Percentiles rank a stretch among this genome's conserved stretches.
phyloP scores from a whole-genome alignment of 1,140 invertebrate species.

The Leptonema lineaticorne region DNA sequence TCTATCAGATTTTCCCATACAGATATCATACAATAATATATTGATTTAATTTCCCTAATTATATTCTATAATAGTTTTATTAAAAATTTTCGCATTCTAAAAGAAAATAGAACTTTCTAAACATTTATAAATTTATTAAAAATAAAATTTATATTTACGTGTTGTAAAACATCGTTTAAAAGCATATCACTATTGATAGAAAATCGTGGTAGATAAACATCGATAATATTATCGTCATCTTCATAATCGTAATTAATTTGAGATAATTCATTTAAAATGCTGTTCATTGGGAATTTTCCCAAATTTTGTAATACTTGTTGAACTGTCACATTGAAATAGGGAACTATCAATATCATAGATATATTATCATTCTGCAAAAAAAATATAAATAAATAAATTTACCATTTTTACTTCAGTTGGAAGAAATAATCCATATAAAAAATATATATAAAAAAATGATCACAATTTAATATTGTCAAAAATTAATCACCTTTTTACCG shows the following conservation, averaged over 20 bases:
- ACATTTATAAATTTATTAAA: neutral
- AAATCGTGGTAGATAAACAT: constrained; percentile 70
- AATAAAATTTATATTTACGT: constrained; percentile 48
- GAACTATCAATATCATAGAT: constrained; percentile 69
- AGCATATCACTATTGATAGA: constrained; percentile 64
- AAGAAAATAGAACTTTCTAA: neutral
- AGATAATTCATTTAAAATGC: constrained; percentile 56
- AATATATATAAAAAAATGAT: no score
- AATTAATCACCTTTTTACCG: no score
- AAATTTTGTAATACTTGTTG: constrained; percentile 54
- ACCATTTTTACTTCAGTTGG: no score
- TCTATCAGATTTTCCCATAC: no score
- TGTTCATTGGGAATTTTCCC: constrained; percentile 58
- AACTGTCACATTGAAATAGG: constrained; percentile 55
- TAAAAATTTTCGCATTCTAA: neutral
- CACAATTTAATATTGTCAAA: no score
- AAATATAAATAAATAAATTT: no score
- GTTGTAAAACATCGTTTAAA: constrained; percentile 57
- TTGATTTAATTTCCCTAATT: neutral
- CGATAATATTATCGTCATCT: constrained; percentile 56
- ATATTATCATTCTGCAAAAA: no score
- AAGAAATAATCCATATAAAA: no score
- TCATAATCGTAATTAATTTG: constrained; percentile 49
- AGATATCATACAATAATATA: no score
- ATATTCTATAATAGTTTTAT: neutral